Evolutionary conservation across 1,140 invertebrate species (phyloP), one percentile per base, ranked within the genome.

Genomic region (Drosophila ficusphila): DNA sequence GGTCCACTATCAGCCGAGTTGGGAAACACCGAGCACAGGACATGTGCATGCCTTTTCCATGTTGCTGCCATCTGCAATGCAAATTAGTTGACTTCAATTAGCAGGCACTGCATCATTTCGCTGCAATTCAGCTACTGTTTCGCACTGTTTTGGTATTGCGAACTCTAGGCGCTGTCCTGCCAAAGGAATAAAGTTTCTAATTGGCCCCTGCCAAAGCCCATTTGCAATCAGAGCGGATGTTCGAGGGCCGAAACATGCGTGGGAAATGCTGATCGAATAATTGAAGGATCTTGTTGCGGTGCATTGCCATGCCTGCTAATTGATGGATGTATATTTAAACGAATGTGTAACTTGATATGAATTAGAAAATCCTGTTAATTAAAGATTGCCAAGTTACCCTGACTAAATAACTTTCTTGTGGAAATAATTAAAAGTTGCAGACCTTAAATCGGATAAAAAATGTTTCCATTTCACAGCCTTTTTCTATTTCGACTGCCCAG

Each of bases 71-170:
- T 47, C 47, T 72, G 67, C 70, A 74, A 75, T 74, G 70, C 71
- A 75, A 75, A 75, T 75, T 75, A 75, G 71, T 65, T 75, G 68
- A 71, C 68, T 72, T 72, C 67, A 72, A 71, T 72, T 72, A 72
- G 38, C 67, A 60, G 67, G 51, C 70, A 65, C 31, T 75, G 71
- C 51, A 75, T 75, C 60, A 75, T 74, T 74, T 73, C 14, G 25
- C 44, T 54, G 53, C 34, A 47, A 44, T 67, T 29, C 47, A 31
- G 31, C 29, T 47, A 9, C 25, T 70, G 49, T 69, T 39, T 47
- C 23, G 41, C 36, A 27, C 27, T 21, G 54, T 46, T 46, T 44
- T 12, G 21, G 29, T 14, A 64, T 34, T 56, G 31, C 34, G 60
- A 60, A 60, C 34, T 29, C 12, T 34, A 31, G 19, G 27, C 61